Conservation (phyloP, 2,888 invertebrate species). For the Ischnus inquisitorius region DNA sequence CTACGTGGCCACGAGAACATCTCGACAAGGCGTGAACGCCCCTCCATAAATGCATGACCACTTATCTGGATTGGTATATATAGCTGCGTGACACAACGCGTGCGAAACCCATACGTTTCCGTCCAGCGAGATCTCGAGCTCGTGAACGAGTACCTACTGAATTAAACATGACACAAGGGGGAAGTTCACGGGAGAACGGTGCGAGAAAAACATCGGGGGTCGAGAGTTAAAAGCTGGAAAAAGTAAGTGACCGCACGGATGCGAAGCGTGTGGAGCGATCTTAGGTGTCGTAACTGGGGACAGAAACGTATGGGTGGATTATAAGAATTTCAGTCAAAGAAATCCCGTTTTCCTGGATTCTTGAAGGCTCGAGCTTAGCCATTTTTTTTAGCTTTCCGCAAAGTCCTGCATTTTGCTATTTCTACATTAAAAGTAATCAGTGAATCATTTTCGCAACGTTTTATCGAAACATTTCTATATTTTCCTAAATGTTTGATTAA, state of each 20-base stretch:
- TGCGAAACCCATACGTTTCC: constrained; percentile 78
- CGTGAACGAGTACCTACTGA: constrained; percentile 80
- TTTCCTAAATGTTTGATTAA: too few relatives aligned
- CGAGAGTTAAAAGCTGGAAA: constrained; percentile 81
- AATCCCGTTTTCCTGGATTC: not conserved
- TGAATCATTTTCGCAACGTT: not conserved
- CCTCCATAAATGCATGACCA: constrained; percentile 85
- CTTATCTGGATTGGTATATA: constrained; percentile 84
- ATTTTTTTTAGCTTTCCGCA: constrained; percentile 38
- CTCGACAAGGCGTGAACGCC: constrained; percentile 41
- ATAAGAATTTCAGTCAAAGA: constrained; percentile 41
- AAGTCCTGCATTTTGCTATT: constrained; percentile 40
- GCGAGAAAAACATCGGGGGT: constrained; percentile 61
- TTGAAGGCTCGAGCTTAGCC: not conserved
- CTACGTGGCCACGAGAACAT: constrained; percentile 5
- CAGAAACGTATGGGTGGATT: constrained; percentile 4
- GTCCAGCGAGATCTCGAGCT: constrained; percentile 63
- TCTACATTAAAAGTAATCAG: not conserved
- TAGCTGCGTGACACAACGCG: constrained; percentile 77
- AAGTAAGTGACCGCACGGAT: constrained; percentile 71
- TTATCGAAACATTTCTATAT: too few relatives aligned
- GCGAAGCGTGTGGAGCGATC: constrained; percentile 21
- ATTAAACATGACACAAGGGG: constrained; percentile 81
- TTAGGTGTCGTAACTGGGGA: constrained; percentile 29
- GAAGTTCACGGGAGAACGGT: constrained; percentile 27